These are phyloP conservation scores for Psix sp. DNA, from an alignment of 1,140 invertebrate genomes.

Conservation along the genomic window DNA sequence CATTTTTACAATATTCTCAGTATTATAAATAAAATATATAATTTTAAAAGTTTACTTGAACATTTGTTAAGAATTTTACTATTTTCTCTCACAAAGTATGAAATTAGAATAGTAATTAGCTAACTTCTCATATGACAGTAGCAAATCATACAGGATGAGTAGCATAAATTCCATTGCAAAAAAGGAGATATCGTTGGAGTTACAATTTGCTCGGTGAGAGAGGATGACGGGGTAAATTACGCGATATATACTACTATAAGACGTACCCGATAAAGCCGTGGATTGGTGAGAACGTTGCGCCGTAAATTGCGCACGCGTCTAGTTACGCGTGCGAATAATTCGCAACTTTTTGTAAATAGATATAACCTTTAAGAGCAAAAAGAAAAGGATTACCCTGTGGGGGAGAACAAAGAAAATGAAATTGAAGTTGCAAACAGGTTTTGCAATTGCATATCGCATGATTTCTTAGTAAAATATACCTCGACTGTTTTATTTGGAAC, in stretches of 20 bases:
- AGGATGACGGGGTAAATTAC: constrained; percentile 20
- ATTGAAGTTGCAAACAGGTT: constrained; percentile 38
- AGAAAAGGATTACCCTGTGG: constrained; percentile 10
- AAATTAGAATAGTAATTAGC: too few species aligned
- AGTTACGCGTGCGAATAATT: constrained; percentile 24
- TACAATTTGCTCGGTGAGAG: constrained; percentile 22
- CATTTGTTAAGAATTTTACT: too few species aligned
- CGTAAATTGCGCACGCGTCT: constrained; percentile 28
- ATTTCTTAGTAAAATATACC: constrained; percentile 10
- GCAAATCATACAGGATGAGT: constrained; percentile 3
- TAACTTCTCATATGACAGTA: too few species aligned
- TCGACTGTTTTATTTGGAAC: not conserved
- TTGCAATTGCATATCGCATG: constrained; percentile 23
- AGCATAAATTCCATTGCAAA: constrained; percentile 8
- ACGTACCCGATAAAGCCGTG: constrained; percentile 8
- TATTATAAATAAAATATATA: too few species aligned
- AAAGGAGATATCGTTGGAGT: constrained; percentile 20
- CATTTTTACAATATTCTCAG: too few species aligned
- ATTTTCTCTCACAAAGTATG: too few species aligned
- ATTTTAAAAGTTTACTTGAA: too few species aligned
- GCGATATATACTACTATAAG: constrained; percentile 1
- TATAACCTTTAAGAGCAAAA: constrained; percentile 27
- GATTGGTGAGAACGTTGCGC: constrained; percentile 22
- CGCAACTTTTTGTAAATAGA: constrained; percentile 25
- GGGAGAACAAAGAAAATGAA: constrained; percentile 30